Percentiles rank a stretch among this genome's conserved stretches.
Conservation (phyloP, 1,140 invertebrate species). For the Micrasema minimum region DNA sequence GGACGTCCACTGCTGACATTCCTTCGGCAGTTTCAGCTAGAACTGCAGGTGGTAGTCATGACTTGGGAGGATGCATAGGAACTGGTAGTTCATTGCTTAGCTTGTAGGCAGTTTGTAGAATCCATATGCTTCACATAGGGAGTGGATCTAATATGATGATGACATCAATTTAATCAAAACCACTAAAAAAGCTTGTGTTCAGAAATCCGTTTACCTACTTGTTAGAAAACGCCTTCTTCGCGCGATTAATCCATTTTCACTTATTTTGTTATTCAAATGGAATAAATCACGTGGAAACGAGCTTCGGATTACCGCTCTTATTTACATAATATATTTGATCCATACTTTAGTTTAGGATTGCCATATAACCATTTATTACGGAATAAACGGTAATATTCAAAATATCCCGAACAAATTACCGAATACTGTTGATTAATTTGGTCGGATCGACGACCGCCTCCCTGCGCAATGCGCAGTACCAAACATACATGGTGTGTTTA, state of each 20-base stretch:
- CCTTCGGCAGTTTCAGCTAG: too few species aligned
- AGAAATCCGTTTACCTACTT: too few species aligned
- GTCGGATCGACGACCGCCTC: slow-evolving; percentile 31
- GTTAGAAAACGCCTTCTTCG: not conserved
- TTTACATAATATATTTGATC: slow-evolving; percentile 24
- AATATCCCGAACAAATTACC: slow-evolving; percentile 37
- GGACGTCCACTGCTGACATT: too few species aligned
- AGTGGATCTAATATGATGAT: too few species aligned
- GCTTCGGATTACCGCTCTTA: slow-evolving; percentile 8
- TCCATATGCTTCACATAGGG: too few species aligned
- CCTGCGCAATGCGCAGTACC: not conserved
- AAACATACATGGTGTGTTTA: too few species aligned
- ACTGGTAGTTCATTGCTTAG: too few species aligned
- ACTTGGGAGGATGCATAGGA: too few species aligned
- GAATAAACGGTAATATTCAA: slow-evolving; percentile 40
- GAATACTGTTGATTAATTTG: slow-evolving; percentile 42
- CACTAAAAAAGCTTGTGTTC: too few species aligned
- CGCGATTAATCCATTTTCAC: slow-evolving; percentile 3
- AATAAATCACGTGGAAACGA: slow-evolving; percentile 25
- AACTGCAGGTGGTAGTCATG: too few species aligned
- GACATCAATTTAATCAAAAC: too few species aligned
- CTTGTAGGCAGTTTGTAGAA: too few species aligned
- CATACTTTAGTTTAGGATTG: slow-evolving; percentile 33
- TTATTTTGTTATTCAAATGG: not conserved
- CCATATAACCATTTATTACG: slow-evolving; percentile 31